A percentile compares a stretch with the other conserved stretches of the same genome.
Conservation (phyloP, 2,888 invertebrate species). For the Physocephala rufipes region DNA sequence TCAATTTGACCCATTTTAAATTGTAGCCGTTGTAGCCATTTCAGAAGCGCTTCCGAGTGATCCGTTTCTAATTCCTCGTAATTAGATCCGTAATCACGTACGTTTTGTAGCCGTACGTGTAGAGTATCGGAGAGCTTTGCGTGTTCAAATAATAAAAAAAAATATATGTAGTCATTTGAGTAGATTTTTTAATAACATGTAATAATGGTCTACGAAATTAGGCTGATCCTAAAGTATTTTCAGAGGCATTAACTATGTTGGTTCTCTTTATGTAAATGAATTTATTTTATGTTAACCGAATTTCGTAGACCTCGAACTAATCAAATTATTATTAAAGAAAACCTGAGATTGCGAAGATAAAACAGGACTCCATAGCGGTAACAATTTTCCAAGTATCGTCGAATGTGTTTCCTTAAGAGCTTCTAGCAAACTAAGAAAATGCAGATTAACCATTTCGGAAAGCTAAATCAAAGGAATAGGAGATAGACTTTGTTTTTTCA, state of each 20-base stretch:
- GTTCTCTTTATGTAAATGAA: too few species aligned
- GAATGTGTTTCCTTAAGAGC: constrained; percentile 95
- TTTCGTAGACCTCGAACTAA: background rate
- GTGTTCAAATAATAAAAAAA: constrained; percentile 47
- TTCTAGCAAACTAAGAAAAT: constrained; percentile 94
- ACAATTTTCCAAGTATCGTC: constrained; percentile 86
- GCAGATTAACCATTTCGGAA: constrained; percentile 97
- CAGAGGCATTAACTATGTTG: too few species aligned
- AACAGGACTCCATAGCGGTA: constrained; percentile 97
- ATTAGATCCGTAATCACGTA: constrained; percentile 80
- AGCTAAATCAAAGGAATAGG: constrained; percentile 69
- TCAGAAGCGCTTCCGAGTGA: constrained; percentile 69
- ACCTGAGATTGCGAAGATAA: constrained; percentile 87
- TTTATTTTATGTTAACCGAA: background rate
- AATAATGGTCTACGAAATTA: background rate
- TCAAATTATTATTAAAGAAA: constrained; percentile 55
- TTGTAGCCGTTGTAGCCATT: constrained; percentile 91
- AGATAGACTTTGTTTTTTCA: background rate
- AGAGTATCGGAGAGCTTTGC: constrained; percentile 86
- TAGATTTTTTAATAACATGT: background rate
- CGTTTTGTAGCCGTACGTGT: constrained; percentile 85
- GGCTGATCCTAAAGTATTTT: background rate
- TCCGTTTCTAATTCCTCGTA: constrained; percentile 64
- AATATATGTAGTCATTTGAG: constrained; percentile 22
- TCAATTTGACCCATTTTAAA: constrained; percentile 99